These are phyloP conservation scores for Pterois miles DNA, from an alignment of 2,797 vertebrate species.

Conservation along the genomic window DNA sequence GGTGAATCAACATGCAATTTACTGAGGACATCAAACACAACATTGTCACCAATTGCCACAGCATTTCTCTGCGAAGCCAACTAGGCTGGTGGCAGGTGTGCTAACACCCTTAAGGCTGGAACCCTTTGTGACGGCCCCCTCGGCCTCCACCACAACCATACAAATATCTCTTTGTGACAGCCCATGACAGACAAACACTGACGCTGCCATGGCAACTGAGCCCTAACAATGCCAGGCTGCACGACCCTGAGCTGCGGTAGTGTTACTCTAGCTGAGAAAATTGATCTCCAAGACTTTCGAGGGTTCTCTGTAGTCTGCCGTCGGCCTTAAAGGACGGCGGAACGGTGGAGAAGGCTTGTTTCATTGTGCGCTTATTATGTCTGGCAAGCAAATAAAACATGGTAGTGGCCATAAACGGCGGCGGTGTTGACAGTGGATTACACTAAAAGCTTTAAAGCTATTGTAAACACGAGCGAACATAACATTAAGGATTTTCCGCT, in stretches of 20 bases:
- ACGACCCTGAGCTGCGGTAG: constrained; percentile 49
- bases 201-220: constrained; percentile 69
- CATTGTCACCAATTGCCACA: background rate
- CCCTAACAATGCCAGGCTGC: constrained; percentile 63
- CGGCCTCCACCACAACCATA: constrained; percentile 20
- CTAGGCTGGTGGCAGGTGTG: background rate
- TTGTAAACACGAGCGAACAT: constrained; percentile 18
- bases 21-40: background rate
- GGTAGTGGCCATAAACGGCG: constrained; percentile 17
- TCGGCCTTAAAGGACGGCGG: background rate
- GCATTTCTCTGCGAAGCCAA: background rate
- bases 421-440: constrained; percentile 26
- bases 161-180: constrained; percentile 69
- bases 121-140: constrained; percentile 6
- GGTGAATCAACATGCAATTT: background rate
- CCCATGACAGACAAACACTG: constrained; percentile 64
- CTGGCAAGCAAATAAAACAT: constrained; percentile 36
- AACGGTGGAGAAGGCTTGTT: constrained; percentile 10
- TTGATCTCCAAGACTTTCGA: constrained; percentile 52
- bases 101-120: constrained; percentile 1
- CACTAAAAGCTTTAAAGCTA: constrained; percentile 42
- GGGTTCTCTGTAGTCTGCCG: constrained; percentile 1
- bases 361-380: constrained; percentile 31
- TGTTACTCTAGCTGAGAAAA: constrained; percentile 59
- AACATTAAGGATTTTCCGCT: background rate